These are phyloP conservation scores for Hydractinia symbiolongicarpus DNA, from an alignment of 30 jellyfish, hydroid and myxozoan genomes.

Conservation along the genomic window DNA sequence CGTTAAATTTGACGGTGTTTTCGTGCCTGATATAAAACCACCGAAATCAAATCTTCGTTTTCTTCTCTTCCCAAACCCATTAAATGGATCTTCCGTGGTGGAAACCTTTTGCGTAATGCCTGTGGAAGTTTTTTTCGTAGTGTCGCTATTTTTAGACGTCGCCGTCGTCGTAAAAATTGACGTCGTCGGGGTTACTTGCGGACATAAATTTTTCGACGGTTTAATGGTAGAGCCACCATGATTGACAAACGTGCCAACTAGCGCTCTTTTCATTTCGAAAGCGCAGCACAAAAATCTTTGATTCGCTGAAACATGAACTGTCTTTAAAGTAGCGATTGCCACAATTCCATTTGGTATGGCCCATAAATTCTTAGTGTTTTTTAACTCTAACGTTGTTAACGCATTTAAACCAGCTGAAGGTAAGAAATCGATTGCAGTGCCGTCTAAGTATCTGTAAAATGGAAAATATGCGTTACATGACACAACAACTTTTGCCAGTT, in stretches of 20 bases:
- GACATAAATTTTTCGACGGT: slow-evolving; percentile 22
- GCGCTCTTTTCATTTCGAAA: slow-evolving; percentile 49
- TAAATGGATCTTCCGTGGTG: slow-evolving; percentile 51
- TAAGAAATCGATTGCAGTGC: slow-evolving; percentile 35
- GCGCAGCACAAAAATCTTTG: slow-evolving; percentile 95
- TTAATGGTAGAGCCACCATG: neutral
- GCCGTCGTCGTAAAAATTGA: slow-evolving; percentile 21
- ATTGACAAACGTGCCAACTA: slow-evolving; percentile 3
- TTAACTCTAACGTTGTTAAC: slow-evolving; percentile 32
- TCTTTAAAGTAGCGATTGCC: slow-evolving; percentile 45
- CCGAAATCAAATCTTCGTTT: neutral
- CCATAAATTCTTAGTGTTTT: slow-evolving; percentile 41
- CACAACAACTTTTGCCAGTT: too few relatives aligned
- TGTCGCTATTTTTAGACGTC: slow-evolving; percentile 5
- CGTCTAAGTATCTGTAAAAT: slow-evolving; percentile 39
- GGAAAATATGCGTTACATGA: neutral
- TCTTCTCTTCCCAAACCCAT: slow-evolving; percentile 44
- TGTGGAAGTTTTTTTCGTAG: neutral
- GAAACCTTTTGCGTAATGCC: neutral
- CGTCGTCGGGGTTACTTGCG: slow-evolving; percentile 3
- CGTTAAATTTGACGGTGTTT: too few relatives aligned
- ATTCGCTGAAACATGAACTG: slow-evolving; percentile 55
- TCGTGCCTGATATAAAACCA: too few relatives aligned
- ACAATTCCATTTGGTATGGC: slow-evolving; percentile 54
- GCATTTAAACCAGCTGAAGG: slow-evolving; percentile 65